A percentile compares a stretch with the other conserved stretches of the same genome.
These are phyloP conservation scores for Aythya baeri DNA, from an alignment of 2,113 vertebrate species.

Conservation along the genomic window DNA sequence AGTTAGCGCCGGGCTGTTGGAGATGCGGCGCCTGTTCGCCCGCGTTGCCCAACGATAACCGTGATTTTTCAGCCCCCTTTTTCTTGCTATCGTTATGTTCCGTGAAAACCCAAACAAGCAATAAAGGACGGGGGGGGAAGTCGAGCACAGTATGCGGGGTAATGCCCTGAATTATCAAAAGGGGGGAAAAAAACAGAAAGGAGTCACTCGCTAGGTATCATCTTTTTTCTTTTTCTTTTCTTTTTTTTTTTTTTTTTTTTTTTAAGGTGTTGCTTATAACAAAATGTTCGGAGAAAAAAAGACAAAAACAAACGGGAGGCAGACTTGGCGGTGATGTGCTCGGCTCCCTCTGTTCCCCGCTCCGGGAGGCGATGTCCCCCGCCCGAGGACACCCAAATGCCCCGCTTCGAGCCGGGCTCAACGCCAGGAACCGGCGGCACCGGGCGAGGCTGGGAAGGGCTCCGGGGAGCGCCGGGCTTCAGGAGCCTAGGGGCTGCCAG, in stretches of 20 bases:
- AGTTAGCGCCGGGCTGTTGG: neutral
- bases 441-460: neutral
- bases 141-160: neutral
- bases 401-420: neutral
- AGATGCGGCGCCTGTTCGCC: neutral
- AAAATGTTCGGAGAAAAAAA: neutral
- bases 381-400: no score
- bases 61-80: neutral
- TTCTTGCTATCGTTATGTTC: neutral
- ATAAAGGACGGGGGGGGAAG: neutral
- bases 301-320: neutral
- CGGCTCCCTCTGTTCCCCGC: neutral
- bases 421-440: neutral
- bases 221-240: neutral
- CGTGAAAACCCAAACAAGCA: constrained; percentile 53
- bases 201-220: neutral
- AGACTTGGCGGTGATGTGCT: neutral
- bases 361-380: neutral
- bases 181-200: neutral
- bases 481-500: neutral
- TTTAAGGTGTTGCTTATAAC: neutral
- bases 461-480: neutral
- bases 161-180: neutral
- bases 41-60: neutral
- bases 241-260: neutral